A percentile compares a stretch with the other conserved stretches of the same genome.
phyloP scores from a whole-genome alignment of 1,140 invertebrate genomes.

The Saccostrea echinata region DNA sequence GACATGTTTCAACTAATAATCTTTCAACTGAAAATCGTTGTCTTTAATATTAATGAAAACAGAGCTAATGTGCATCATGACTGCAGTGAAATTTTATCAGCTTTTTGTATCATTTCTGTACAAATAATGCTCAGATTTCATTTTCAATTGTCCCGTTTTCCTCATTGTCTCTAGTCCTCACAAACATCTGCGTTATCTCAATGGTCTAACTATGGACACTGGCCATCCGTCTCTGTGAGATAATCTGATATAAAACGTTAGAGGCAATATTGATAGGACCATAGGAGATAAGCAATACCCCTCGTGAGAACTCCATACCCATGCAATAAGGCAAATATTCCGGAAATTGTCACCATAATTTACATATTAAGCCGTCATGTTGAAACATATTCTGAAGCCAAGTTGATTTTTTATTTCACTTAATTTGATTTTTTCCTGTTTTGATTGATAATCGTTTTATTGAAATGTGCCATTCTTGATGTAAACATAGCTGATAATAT shows the following conservation, averaged over 20 bases:
- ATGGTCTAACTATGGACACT: neutral
- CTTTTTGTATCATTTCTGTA: too few relatives aligned
- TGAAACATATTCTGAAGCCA: neutral
- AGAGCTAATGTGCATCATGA: too few relatives aligned
- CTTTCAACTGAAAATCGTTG: too few relatives aligned
- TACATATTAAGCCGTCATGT: neutral
- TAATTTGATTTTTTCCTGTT: neutral
- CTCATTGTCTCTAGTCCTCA: neutral
- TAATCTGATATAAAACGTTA: neutral
- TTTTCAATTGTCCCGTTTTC: neutral
- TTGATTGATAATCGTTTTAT: constrained; percentile 21
- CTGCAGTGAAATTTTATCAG: too few relatives aligned
- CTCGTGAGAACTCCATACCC: neutral
- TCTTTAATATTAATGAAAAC: too few relatives aligned
- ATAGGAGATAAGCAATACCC: constrained; percentile 12
- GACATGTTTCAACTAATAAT: too few relatives aligned
- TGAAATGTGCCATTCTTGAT: neutral
- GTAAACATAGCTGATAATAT: constrained; percentile 1
- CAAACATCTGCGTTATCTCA: constrained; percentile 13
- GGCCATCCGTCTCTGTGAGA: neutral
- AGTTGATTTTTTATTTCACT: neutral
- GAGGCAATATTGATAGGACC: neutral
- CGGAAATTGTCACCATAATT: neutral
- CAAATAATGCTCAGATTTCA: neutral
- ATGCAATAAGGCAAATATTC: neutral